Base-by-base conservation (phyloP, 2,113 vertebrate species). In the Donacobius atricapilla region DNA sequence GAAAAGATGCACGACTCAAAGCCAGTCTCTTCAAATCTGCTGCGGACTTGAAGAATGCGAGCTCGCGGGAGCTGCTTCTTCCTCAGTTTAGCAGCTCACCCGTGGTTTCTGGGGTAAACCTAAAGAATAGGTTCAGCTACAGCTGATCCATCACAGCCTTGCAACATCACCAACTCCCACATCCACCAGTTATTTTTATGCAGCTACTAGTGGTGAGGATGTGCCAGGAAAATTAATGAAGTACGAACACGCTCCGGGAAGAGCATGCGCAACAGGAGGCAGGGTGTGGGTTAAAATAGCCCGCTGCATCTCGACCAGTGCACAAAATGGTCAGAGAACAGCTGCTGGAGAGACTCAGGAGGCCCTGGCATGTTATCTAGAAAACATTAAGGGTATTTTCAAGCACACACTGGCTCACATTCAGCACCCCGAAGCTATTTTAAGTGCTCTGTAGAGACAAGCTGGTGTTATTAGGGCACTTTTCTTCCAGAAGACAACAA, bases 351-450 rank as follows among this genome's bases (percentile, higher is more conserved):
- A 68, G 20, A 35, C 73, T 31, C 60, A 2, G 0, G 66, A 91
- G 70, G 65, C 37, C 69, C 58, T 66, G 44, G 44, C 83, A 65
- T 18, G 11, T 61, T 70, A 37, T n/a, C 85, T 60, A 92, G 83
- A 83, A 77, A 95, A 81, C 40, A 83, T 22, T 66, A 40, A 42
- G 82, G 44, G 85, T 44, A 71, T 75, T 93, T 66, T 51, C 40
- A 92, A 93, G 85, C 57, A 75, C 1, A 2, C 4, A 7, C 15
- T 83, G 86, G 64, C 83, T 93, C 58, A 33, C 35, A 44, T 70
- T 83, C 90, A 78, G 79, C 90, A 94, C 79, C 80, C 86, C 86
- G 68, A 60, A 92, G 64, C 64, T 95, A 92, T 96, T 96, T 95
- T 64, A 87, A 90, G 72, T n/a, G 35, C 40, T 68, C 79, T 81